These are phyloP conservation scores for Megalonaias nervosa DNA, from an alignment of 1,140 invertebrate genomes.

Conservation along the genomic window DNA sequence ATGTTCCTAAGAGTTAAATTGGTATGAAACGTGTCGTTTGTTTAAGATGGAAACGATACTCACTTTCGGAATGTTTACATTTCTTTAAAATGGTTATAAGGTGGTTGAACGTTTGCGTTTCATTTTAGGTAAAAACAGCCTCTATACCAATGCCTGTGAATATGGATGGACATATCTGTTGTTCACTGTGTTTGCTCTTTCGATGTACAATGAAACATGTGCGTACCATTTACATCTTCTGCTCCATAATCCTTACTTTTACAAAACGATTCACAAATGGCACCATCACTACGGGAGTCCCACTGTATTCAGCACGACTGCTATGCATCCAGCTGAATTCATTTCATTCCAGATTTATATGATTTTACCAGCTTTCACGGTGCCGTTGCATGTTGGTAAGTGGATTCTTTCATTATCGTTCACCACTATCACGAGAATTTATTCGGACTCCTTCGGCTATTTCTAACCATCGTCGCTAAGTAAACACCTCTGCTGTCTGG, in stretches of 20 bases:
- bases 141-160: slow-evolving; percentile 79
- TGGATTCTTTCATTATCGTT: background rate
- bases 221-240: slow-evolving; percentile 80
- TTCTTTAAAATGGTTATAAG: too few species aligned
- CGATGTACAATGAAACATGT: slow-evolving; percentile 76
- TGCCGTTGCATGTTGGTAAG: slow-evolving; percentile 53
- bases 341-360: slow-evolving; percentile 45
- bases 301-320: slow-evolving; percentile 81
- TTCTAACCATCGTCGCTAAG: too few species aligned
- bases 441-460: too few species aligned
- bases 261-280: slow-evolving; percentile 82
- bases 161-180: slow-evolving; percentile 77
- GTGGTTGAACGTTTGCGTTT: too few species aligned
- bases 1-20: too few species aligned
- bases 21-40: too few species aligned
- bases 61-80: too few species aligned
- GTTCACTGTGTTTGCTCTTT: slow-evolving; percentile 40
- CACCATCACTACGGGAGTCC: slow-evolving; percentile 85
- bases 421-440: too few species aligned
- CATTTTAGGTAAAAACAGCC: slow-evolving; percentile 72
- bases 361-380: slow-evolving; percentile 37
- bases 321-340: slow-evolving; percentile 80
- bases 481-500: too few species aligned
- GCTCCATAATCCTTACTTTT: slow-evolving; percentile 80
- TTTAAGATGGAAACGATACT: too few species aligned